These are phyloP conservation scores for Madoqua kirkii DNA, from an alignment of 2,113 vertebrate genomes.

Conservation along the genomic window DNA sequence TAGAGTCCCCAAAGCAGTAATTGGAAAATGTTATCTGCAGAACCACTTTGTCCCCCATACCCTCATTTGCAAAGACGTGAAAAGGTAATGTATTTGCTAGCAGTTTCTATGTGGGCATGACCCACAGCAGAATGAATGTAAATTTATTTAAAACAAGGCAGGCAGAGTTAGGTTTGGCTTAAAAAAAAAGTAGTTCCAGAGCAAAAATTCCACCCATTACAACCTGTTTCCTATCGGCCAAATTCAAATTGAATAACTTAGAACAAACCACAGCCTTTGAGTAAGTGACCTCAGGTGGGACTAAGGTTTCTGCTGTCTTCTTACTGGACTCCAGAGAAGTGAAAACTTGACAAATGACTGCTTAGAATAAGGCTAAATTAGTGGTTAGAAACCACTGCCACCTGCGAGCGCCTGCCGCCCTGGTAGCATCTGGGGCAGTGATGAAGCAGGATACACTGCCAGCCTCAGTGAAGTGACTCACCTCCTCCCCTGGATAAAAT, in stretches of 20 bases:
- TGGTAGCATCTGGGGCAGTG: neutral
- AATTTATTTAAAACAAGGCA: neutral
- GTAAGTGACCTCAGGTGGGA: neutral
- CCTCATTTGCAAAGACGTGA: neutral
- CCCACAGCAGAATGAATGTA: neutral
- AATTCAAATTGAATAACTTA: neutral
- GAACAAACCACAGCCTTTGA: neutral
- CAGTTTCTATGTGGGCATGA: neutral
- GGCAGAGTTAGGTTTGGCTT: neutral
- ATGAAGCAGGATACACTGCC: neutral
- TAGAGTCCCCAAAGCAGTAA: neutral
- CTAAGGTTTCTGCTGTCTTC: neutral
- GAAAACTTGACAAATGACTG: neutral
- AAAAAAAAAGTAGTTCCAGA: neutral
- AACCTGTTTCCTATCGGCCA: neutral
- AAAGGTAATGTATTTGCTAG: neutral
- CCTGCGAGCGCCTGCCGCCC: neutral
- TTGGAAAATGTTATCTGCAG: neutral
- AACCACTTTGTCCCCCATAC: neutral
- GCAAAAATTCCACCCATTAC: neutral
- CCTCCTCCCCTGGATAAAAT: slow-evolving; percentile 3
- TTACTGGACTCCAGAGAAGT: neutral
- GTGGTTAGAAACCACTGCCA: neutral
- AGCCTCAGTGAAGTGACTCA: slow-evolving; percentile 58
- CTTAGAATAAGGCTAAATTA: neutral